phyloP scores from a whole-genome alignment of 2,797 vertebrate genomes.

The Micropoecilia bifurca region DNA sequence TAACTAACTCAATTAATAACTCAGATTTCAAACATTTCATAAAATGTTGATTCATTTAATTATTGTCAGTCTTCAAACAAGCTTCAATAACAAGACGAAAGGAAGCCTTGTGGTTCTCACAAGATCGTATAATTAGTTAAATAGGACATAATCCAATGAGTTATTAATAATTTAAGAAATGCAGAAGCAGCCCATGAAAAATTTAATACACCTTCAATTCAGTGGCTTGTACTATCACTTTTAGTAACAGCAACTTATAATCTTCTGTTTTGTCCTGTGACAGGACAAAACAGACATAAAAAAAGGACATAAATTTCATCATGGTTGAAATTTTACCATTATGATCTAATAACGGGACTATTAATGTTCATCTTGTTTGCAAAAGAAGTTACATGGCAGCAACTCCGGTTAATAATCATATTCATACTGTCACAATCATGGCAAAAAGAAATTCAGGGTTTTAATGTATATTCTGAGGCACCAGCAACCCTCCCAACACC shows the following conservation, averaged over 20 bases:
- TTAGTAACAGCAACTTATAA: background rate
- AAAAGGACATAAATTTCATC: no score
- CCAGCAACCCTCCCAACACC: no score
- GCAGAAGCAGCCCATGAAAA: constrained; percentile 1
- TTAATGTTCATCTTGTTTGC: background rate
- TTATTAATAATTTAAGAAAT: constrained; percentile 3
- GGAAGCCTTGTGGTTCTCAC: background rate
- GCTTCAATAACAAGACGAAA: background rate
- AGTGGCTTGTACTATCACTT: constrained; percentile 1
- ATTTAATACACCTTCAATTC: background rate
- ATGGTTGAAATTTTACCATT: background rate
- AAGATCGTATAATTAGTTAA: constrained; percentile 4
- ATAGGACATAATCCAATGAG: constrained; percentile 7
- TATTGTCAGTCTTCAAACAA: background rate
- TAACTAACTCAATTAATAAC: background rate
- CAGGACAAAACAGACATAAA: no score
- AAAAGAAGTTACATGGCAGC: background rate
- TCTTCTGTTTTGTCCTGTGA: background rate
- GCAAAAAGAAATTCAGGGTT: background rate
- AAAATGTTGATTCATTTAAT: background rate
- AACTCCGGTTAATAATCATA: background rate
- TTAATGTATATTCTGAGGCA: background rate
- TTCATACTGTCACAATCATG: background rate
- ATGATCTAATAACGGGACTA: background rate
- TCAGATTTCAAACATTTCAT: background rate